Evolutionary conservation across 2,797 vertebrate species (phyloP).

Genomic region (Babyrousa celebensis): DNA sequence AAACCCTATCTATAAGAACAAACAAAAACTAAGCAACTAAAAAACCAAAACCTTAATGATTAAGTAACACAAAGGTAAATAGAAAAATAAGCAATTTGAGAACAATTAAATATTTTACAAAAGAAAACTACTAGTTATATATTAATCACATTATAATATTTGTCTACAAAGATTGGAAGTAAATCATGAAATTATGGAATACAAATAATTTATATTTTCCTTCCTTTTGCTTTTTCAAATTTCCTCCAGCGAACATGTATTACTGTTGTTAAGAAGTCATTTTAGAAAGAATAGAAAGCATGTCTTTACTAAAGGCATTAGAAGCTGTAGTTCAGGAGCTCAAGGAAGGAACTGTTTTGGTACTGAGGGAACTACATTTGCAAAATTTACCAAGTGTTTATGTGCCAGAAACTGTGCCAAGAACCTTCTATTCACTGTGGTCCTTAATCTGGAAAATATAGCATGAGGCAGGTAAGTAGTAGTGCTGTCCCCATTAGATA

Average conservation of each 20-base stretch:
- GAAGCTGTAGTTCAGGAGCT: not conserved
- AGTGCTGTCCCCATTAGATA: not conserved
- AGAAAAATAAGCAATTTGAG: slow-evolving; percentile 46
- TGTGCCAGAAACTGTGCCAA: not conserved
- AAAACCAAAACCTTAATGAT: slow-evolving; percentile 37
- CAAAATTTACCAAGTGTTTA: slow-evolving; percentile 29
- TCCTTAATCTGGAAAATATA: slow-evolving; percentile 15
- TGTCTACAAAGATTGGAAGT: not conserved
- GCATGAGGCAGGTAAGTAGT: not conserved
- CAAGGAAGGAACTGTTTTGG: not conserved
- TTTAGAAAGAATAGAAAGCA: slow-evolving; percentile 35
- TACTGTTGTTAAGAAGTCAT: not conserved
- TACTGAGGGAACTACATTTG: not conserved
- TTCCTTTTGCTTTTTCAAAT: slow-evolving; percentile 50
- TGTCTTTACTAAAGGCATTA: not conserved
- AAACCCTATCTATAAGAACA: not conserved
- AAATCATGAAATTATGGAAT: slow-evolving; percentile 6
- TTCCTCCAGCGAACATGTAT: not conserved
- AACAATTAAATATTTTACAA: slow-evolving; percentile 22
- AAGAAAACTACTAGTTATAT: not conserved
- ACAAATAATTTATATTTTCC: slow-evolving; percentile 4
- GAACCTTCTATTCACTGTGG: not conserved
- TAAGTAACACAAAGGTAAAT: not conserved
- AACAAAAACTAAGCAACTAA: slow-evolving; percentile 2
- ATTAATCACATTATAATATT: not conserved